Evolutionary conservation across 2,888 invertebrate genomes (phyloP).

Genomic region (Drosophila emarginata): DNA sequence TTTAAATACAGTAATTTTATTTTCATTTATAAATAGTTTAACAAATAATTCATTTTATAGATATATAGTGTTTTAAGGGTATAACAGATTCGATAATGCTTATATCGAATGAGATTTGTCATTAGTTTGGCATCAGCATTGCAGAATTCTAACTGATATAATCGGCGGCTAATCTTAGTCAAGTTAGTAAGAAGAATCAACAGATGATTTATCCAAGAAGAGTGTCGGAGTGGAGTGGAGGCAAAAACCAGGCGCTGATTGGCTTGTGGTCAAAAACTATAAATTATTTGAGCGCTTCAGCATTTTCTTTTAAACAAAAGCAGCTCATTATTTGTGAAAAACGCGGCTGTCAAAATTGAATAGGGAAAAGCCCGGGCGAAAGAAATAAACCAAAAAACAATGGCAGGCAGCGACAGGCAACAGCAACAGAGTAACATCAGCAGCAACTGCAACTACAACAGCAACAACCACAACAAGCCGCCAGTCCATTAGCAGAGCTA

Average conservation of each 20-base stretch:
- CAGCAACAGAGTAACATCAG: slow-evolving; percentile 23
- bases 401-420: slow-evolving; percentile 37
- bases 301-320: slow-evolving; percentile 46
- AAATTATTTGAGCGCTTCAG: slow-evolving; percentile 60
- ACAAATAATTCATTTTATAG: too few relatives aligned
- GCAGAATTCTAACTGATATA: background rate
- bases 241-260: background rate
- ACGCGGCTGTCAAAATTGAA: slow-evolving; percentile 77
- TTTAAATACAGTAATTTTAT: too few relatives aligned
- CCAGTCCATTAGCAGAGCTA: slow-evolving; percentile 61
- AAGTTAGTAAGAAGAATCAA: background rate
- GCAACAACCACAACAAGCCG: slow-evolving; percentile 27
- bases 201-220: background rate
- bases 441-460: too few relatives aligned
- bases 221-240: background rate
- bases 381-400: slow-evolving; percentile 64
- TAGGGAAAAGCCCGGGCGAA: slow-evolving; percentile 55
- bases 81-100: background rate
- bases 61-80: background rate
- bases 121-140: background rate
- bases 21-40: too few relatives aligned
- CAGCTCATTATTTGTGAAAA: slow-evolving; percentile 78
- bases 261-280: slow-evolving; percentile 52
- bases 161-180: background rate
- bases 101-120: background rate